These are phyloP conservation scores for Antheraea pernyi DNA, from an alignment of 1,140 invertebrate genomes.

Conservation along the genomic window DNA sequence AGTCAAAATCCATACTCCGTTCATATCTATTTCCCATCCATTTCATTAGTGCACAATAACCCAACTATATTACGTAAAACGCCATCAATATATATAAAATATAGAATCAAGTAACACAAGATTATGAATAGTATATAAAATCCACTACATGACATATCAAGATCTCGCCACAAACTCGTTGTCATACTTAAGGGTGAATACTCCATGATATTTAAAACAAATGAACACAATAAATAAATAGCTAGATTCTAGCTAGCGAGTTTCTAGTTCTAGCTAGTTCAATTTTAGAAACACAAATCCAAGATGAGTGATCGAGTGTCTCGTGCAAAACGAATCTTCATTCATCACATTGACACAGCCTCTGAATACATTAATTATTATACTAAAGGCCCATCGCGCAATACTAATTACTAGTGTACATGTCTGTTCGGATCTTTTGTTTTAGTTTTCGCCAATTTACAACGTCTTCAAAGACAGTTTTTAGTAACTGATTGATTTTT, in stretches of 20 bases:
- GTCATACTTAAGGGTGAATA: background rate
- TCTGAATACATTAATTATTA: constrained; percentile 15
- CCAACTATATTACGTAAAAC: no score
- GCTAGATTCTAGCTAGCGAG: no score
- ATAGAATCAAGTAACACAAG: no score
- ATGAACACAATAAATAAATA: constrained; percentile 1
- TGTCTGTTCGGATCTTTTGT: background rate
- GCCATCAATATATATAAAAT: no score
- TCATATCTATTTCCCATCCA: no score
- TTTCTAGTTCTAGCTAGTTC: no score
- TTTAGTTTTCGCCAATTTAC: background rate
- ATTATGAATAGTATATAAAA: no score
- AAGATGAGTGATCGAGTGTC: constrained; percentile 16
- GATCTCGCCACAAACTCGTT: background rate
- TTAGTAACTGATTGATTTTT: no score
- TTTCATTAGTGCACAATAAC: no score
- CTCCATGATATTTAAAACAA: background rate
- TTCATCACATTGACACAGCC: constrained; percentile 20
- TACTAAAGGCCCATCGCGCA: background rate
- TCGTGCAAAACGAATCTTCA: constrained; percentile 15
- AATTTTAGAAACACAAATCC: constrained; percentile 4
- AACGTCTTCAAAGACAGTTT: no score
- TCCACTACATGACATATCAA: no score
- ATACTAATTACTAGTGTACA: constrained; percentile 3
- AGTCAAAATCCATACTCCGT: no score